Conservation (phyloP, 2,113 vertebrate genomes). For the Pseudonaja textilis region DNA sequence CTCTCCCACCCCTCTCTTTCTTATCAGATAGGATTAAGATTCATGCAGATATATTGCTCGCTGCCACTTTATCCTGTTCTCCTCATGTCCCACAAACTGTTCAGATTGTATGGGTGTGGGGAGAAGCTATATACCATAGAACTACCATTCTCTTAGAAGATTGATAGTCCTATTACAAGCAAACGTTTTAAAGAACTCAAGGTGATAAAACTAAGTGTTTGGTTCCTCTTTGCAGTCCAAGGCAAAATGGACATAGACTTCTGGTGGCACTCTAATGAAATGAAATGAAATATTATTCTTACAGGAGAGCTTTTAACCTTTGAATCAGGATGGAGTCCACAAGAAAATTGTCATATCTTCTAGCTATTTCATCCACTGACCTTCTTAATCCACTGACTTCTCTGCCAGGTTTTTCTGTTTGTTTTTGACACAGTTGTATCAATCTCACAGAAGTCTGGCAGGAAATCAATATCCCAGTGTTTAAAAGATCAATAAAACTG, state of each 20-base stretch:
- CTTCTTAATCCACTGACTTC: neutral
- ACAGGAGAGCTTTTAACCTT: neutral
- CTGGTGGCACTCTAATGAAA: neutral
- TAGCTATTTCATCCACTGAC: neutral
- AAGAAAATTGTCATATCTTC: neutral
- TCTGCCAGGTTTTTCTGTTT: neutral
- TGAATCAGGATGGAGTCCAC: neutral
- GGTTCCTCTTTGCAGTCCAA: neutral
- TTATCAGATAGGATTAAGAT: neutral
- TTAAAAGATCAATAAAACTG: neutral
- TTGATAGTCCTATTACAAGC: neutral
- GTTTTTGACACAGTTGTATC: neutral
- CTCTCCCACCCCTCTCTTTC: neutral
- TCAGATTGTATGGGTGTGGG: neutral
- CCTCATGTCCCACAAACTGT: neutral
- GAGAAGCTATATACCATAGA: neutral
- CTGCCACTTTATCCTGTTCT: neutral
- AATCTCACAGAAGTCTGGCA: neutral
- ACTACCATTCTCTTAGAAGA: neutral
- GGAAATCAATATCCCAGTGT: neutral
- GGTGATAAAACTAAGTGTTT: neutral
- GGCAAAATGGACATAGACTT: neutral
- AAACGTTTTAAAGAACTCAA: neutral
- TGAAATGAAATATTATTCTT: neutral
- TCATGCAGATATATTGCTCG: neutral